These are phyloP conservation scores for Muscidifurax raptorellus DNA, from an alignment of 1,140 invertebrate species.

Conservation along the genomic window DNA sequence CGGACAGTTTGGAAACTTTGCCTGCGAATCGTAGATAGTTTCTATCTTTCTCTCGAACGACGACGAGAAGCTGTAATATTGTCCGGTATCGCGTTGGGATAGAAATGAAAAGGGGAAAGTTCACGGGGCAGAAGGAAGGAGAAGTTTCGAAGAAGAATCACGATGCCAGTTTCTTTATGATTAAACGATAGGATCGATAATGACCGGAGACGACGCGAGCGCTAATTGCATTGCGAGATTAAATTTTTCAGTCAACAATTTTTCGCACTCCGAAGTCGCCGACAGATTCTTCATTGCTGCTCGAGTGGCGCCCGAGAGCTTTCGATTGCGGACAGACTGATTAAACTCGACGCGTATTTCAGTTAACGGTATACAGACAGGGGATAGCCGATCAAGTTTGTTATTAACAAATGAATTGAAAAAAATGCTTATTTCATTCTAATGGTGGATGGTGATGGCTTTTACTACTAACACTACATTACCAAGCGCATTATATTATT, in stretches of 20 bases:
- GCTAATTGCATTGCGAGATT: constrained; percentile 28
- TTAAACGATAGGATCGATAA: constrained; percentile 26
- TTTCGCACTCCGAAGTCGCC: not conserved
- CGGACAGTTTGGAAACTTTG: constrained; percentile 40
- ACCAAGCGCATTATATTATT: not conserved
- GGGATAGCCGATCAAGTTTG: too few species aligned
- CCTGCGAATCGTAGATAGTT: not conserved
- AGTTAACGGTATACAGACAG: too few species aligned
- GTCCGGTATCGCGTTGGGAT: not conserved
- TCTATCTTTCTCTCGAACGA: not conserved
- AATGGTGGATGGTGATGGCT: too few species aligned
- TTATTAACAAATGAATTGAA: too few species aligned
- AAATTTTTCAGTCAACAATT: constrained; percentile 32
- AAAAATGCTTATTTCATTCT: not conserved
- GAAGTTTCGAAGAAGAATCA: constrained; percentile 9
- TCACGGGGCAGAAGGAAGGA: not conserved
- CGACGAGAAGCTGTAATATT: constrained; percentile 11
- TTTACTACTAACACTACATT: too few species aligned
- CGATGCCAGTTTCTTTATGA: constrained; percentile 20
- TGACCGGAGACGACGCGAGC: not conserved
- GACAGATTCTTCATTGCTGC: too few species aligned
- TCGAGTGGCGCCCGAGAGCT: too few species aligned
- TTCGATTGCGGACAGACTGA: too few species aligned
- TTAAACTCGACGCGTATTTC: too few species aligned
- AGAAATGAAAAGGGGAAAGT: constrained; percentile 14